Base-by-base conservation (phyloP, 2,113 vertebrate species). In the Tor tambroides region DNA sequence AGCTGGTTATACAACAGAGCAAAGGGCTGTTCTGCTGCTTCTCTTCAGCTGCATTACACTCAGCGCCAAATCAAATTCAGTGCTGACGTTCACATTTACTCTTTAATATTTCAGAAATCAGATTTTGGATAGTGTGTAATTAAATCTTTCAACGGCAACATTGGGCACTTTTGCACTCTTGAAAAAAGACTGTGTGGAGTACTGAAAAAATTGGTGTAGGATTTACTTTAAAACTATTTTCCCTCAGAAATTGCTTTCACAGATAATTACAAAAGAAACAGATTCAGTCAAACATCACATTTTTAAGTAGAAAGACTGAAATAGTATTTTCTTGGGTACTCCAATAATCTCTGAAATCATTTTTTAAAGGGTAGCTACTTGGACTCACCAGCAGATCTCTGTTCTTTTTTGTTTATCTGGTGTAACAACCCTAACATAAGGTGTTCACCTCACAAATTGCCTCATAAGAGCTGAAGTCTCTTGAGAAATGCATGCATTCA, bases 1-100 rank as follows among this genome's bases (percentile, higher is more conserved):
- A 89, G 93, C 86, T 83, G 87, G 91, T 94, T 94, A 93, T 87
- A 92, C 91, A 94, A 93, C 51, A 87, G 80, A 75, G 51, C 74
- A 75, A 86, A 38, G 43, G 54, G 86, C 84, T 84, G 80, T 80
- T 76, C 82, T 88, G 35, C 86, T 84, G 56, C 65, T 67, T 84
- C 84, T 85, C 32, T 43, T 82, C 81, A 32, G 23, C 59, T 81
- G 21, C 30, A 76, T 83, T 46, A 71, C 43, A 67, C 65, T 46
- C 75, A 86, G 15, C 56, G 30, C 41, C 28, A 63, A 51, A 43
- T 82, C 81, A 38, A 54, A 74, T 74, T 21, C 23, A 35, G 17
- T 32, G 26, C 46, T 78, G 23, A 46, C 23, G 8, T 54, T 77
- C n/a, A 46, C 26, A 51, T 51, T 51, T 51, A 51, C 41, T 78